Base-by-base conservation (phyloP, 2,113 vertebrate genomes). In the Percina caprodes region DNA sequence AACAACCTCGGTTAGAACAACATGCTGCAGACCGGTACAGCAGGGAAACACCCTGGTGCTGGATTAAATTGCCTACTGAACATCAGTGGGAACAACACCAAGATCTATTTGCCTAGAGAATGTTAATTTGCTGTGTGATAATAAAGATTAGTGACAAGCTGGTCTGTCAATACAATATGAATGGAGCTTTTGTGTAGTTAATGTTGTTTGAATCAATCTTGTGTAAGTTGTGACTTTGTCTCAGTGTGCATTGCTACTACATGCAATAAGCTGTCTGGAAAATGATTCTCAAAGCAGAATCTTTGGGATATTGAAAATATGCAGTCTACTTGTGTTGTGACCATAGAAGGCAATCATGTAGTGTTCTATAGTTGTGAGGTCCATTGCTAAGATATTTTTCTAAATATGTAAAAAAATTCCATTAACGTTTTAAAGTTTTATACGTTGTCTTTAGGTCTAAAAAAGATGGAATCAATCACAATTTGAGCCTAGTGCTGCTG, bases 1-100 rank as follows among this genome's bases (percentile, higher is more conserved):
- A 93, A 91, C 86, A 84, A 93, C 91, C 92, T 51, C 15, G 89
- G 94, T 93, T 94, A 95, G 33, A 93, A 82, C 85, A 95, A 95
- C 90, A 94, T 4, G 24, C 74, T 75, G 4, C 74, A 71, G 77
- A 86, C 73, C 52, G 62, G 79, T 88, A 83, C 68, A 85, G 84
- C 74, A 69, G 73, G 49, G 83, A 90, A 90, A 91, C 87, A 93
- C 73, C 73, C 83, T 18, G 24, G 39, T 70, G 35, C 69, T 52
- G 79, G 88, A 89, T 94, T 85, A 85, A 78, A 88, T 26, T 69
- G 61, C 67, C 70, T 79, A 70, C 86, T 68, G 80, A 84, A 91
- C 87, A 91, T 86, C 66, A 87, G 63, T 79, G 74, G 84, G 77
- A 93, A 92, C 80, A 90, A 89, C 87, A 84, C 51, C 10, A 19